These are phyloP conservation scores for Lordiphosa stackelbergi DNA, from an alignment of 1,140 invertebrate species.

Conservation along the genomic window DNA sequence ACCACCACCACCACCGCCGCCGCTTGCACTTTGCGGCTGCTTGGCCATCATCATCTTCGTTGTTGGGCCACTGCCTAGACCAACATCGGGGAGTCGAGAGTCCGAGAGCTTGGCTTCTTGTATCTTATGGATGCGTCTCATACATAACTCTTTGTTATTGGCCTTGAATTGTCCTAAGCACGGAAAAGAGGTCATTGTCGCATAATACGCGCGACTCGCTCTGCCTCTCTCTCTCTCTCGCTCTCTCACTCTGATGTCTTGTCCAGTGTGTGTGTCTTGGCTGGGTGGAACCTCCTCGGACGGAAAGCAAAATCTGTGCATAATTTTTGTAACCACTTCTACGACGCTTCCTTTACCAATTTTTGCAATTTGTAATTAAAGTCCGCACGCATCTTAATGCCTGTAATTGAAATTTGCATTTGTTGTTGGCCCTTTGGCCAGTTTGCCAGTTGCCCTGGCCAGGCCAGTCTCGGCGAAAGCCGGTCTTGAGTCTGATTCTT, in stretches of 20 bases:
- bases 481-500: conserved; percentile 8
- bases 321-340: conserved; percentile 7
- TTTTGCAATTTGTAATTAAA: conserved; percentile 51
- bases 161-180: conserved; percentile 58
- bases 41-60: conserved; percentile 5
- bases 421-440: background rate
- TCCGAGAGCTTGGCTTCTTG: conserved; percentile 15
- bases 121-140: conserved; percentile 44
- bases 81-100: conserved; percentile 6
- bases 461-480: conserved; percentile 4
- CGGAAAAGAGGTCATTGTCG: conserved; percentile 60
- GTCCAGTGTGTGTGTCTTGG: conserved; percentile 11
- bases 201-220: conserved; percentile 34
- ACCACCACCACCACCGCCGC: background rate
- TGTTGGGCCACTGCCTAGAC: conserved; percentile 17
- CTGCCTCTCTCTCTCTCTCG: too few relatives aligned
- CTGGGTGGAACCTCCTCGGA: background rate
- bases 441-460: background rate
- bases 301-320: conserved; percentile 7
- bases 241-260: background rate
- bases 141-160: conserved; percentile 59
- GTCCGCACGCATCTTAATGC: conserved; percentile 50
- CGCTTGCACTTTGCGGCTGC: background rate
- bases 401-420: conserved; percentile 44
- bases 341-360: conserved; percentile 3